These are phyloP conservation scores for Polietes domitor DNA, from an alignment of 2,888 invertebrate genomes.

Conservation along the genomic window DNA sequence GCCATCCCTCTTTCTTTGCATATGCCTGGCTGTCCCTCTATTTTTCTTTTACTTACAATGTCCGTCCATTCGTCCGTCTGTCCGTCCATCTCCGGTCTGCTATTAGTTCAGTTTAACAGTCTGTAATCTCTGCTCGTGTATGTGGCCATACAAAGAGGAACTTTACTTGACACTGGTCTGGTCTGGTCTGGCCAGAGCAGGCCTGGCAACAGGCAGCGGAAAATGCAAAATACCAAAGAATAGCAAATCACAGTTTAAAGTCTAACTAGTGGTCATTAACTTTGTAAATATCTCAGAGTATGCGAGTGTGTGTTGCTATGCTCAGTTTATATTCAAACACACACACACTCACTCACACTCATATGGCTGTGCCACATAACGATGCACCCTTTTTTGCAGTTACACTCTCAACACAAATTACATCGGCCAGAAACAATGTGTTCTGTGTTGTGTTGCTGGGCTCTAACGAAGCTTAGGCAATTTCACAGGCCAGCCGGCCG, in stretches of 20 bases:
- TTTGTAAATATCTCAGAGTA: conserved; percentile 58
- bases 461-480: neutral
- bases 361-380: conserved; percentile 41
- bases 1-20: conserved; percentile 16
- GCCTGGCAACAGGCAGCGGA: neutral
- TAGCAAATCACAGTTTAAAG: conserved; percentile 67
- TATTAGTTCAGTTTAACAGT: conserved; percentile 44
- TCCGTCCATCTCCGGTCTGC: conserved; percentile 44
- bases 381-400: conserved; percentile 58
- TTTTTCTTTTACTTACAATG: too few species aligned
- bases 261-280: conserved; percentile 69
- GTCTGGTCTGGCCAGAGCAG: neutral
- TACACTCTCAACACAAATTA: neutral
- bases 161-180: neutral
- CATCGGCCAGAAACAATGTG: conserved; percentile 6
- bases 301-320: neutral
- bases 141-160: conserved; percentile 12
- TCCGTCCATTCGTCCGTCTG: conserved; percentile 14
- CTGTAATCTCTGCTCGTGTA: neutral
- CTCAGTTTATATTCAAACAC: neutral
- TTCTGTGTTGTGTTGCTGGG: too few species aligned
- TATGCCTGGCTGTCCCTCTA: neutral
- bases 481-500: neutral
- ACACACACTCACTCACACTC: too few species aligned
- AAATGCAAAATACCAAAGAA: conserved; percentile 46